Conservation (phyloP, 2,113 vertebrate species). For the Talpa occidentalis region DNA sequence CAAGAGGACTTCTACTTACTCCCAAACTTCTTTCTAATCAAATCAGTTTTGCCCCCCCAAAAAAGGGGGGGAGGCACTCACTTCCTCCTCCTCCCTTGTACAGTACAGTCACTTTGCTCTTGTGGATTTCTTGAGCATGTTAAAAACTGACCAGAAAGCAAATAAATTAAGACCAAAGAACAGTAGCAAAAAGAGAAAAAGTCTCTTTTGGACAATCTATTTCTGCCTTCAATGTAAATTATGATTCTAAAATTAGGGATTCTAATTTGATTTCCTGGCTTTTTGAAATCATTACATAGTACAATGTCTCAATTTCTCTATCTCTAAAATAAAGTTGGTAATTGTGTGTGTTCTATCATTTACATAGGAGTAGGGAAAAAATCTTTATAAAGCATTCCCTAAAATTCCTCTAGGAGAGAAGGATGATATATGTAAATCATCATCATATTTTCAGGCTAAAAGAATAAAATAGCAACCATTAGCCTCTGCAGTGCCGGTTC, state of each 20-base stretch:
- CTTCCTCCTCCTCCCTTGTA: rapidly evolving
- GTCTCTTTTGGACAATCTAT: neutral
- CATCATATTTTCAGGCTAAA: neutral
- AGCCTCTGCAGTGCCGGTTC: no score
- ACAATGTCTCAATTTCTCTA: neutral
- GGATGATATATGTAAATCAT: conserved; percentile 1
- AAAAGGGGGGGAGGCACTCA: rapidly evolving
- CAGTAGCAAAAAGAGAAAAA: neutral
- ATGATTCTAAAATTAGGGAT: neutral
- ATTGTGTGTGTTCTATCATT: neutral
- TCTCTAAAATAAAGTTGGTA: conserved; percentile 16
- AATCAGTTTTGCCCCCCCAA: neutral
- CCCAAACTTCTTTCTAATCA: neutral
- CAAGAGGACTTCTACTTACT: neutral
- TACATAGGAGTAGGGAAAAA: neutral
- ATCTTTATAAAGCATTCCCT: neutral
- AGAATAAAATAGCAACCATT: conserved; percentile 3
- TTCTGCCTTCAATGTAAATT: neutral
- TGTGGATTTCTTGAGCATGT: neutral
- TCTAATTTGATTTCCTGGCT: neutral
- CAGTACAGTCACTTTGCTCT: neutral
- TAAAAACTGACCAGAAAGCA: conserved; percentile 16
- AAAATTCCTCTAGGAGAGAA: conserved; percentile 32
- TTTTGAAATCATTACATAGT: neutral
- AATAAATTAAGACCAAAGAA: conserved; percentile 27